phyloP scores from a whole-genome alignment of 2,888 invertebrate genomes.

The Lasioglossum vierecki region DNA sequence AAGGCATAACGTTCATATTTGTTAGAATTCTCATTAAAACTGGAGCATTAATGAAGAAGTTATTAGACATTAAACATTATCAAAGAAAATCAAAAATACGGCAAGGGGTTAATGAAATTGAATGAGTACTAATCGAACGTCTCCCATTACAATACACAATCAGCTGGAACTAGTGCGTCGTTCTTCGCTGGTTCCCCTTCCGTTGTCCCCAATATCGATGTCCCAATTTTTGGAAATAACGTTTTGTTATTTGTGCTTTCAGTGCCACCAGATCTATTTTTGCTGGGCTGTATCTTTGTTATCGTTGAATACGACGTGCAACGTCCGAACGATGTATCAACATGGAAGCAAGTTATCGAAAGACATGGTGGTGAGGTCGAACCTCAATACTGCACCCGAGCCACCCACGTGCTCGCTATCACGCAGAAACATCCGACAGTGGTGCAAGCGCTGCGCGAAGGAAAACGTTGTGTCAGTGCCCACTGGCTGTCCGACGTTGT shows the following conservation, averaged over 20 bases:
- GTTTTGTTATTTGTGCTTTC: constrained; percentile 53
- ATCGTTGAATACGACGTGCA: constrained; percentile 92
- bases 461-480: constrained; percentile 91
- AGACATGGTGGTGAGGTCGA: constrained; percentile 96
- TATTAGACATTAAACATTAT: too few species aligned
- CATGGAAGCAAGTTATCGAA: constrained; percentile 90
- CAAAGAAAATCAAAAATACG: too few species aligned
- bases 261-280: constrained; percentile 94
- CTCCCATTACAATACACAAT: background rate
- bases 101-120: too few species aligned
- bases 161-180: background rate
- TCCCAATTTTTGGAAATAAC: constrained; percentile 13
- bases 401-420: constrained; percentile 96
- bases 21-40: too few species aligned
- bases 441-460: constrained; percentile 91
- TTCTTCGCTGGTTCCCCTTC: background rate
- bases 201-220: background rate
- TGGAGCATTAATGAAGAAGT: too few species aligned
- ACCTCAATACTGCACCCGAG: constrained; percentile 91
- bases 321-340: constrained; percentile 86
- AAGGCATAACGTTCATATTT: too few species aligned
- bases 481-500: constrained; percentile 97
- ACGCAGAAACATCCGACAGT: constrained; percentile 96
- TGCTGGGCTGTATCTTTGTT: constrained; percentile 96
- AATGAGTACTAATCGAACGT: background rate